Evolutionary conservation across 2,797 vertebrate genomes (phyloP), one percentile per base, ranked within the genome.

Genomic region (Gorsachius magnificus): DNA sequence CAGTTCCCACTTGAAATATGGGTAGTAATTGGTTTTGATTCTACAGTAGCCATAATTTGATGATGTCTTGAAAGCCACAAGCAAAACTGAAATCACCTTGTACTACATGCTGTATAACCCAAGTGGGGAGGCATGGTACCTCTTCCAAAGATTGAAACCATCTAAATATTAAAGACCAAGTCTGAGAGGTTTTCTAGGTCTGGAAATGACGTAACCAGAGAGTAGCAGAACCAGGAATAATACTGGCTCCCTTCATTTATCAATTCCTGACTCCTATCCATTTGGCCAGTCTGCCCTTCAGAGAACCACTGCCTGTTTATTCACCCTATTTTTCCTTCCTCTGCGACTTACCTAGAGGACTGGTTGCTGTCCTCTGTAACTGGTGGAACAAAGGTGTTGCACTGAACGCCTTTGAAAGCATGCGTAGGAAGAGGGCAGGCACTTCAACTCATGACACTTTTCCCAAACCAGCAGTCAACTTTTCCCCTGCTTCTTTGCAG

Each of bases 261-360:
- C 18, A 7, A 0, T 46, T 56, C 29, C 46, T 6, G 8, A 18
- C 22, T 41, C 8, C n/a, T 17, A 8, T 9, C 35, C 41, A 10
- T 72, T 61, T 1, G 3, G 51, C 15, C 45, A 64, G 15, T 16
- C 20, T 75, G 60, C n/a, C 51, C 45, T 79, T 74, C 45, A 45
- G 65, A 74, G 31, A 83, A 21, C 4, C 3, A 2, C 19, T 89
- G 9, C 9, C 4, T 41, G 25, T 64, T 57, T 3, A 31, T n/a
- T 51, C 8, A 11, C 7, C 10, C 8, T 45, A 1, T 48, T 64
- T 36, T 28, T n/a, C 36, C 48, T 77, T 75, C 38, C 58, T 71
- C 21, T 36, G 0, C 14, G 43, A 16, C 35, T 61, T 41, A 31
- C 13, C 36, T 35, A 13, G 22, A 74, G 38, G 33, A 20, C 24